These are phyloP conservation scores for Cyanoliseus patagonus DNA, from an alignment of 2,113 vertebrate genomes.

Conservation along the genomic window DNA sequence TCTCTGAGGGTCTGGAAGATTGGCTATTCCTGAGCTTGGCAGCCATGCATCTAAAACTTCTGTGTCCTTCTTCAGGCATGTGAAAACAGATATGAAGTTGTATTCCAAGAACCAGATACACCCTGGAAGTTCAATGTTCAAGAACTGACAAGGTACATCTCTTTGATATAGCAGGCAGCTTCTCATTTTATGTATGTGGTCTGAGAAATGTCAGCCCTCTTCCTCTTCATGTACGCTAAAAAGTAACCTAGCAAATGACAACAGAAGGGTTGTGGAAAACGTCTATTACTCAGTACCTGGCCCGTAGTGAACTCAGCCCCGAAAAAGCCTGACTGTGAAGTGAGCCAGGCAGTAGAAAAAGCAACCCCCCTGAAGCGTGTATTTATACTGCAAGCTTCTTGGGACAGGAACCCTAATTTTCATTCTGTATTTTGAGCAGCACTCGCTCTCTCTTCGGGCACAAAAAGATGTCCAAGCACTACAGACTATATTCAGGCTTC, in stretches of 20 bases:
- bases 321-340: background rate
- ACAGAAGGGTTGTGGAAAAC: background rate
- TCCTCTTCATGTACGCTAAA: background rate
- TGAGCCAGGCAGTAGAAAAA: background rate
- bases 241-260: background rate
- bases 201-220: background rate
- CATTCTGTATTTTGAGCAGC: background rate
- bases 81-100: conserved; percentile 79
- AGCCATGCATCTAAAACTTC: background rate
- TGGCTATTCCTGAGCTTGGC: background rate
- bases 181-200: background rate
- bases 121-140: conserved; percentile 83
- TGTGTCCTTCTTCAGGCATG: conserved; percentile 75
- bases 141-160: conserved; percentile 77
- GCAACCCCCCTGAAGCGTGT: fast-evolving
- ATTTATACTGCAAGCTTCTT: background rate
- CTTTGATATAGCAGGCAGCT: background rate
- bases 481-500: background rate
- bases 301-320: background rate
- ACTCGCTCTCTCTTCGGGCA: background rate
- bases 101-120: conserved; percentile 82
- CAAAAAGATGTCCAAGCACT: background rate
- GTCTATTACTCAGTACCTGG: background rate
- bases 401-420: background rate
- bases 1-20: background rate